Evolutionary conservation across 2,888 invertebrate species (phyloP).

Genomic region (Dioctria rufipes): DNA sequence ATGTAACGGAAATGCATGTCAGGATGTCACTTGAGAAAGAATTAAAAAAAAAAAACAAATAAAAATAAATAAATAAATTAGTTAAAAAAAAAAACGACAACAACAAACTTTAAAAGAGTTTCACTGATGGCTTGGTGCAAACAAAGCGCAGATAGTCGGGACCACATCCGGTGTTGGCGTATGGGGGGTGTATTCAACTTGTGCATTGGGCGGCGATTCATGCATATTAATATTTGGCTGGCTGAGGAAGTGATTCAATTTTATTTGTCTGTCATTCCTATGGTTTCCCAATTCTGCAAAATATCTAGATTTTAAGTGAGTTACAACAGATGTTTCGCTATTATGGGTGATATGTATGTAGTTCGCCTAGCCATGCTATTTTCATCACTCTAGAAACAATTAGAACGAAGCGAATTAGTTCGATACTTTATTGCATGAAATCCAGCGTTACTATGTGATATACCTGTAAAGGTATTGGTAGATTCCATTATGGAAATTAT

Average conservation of each 20-base stretch:
- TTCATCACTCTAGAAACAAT: too few relatives aligned
- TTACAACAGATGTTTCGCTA: too few relatives aligned
- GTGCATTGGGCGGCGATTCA: background rate
- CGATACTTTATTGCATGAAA: too few relatives aligned
- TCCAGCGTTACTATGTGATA: too few relatives aligned
- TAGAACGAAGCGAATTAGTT: too few relatives aligned
- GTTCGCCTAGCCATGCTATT: too few relatives aligned
- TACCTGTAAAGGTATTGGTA: too few relatives aligned
- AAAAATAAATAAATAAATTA: background rate
- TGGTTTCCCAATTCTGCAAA: background rate
- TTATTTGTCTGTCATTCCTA: background rate
- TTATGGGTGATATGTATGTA: too few relatives aligned
- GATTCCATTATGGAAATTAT: too few relatives aligned
- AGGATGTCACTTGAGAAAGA: constrained; percentile 31
- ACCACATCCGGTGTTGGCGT: constrained; percentile 25
- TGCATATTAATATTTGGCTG: constrained; percentile 41
- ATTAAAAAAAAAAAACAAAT: constrained; percentile 17
- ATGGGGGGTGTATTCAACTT: constrained; percentile 11
- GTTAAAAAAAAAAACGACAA: too few relatives aligned
- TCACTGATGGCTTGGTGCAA: background rate
- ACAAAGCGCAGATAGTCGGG: constrained; percentile 33
- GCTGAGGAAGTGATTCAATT: background rate
- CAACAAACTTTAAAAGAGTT: background rate
- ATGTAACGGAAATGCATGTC: constrained; percentile 49
- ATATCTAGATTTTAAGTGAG: background rate